phyloP scores from a whole-genome alignment of 92 coral and sea anemone species.

The Scolanthus callimorphus region DNA sequence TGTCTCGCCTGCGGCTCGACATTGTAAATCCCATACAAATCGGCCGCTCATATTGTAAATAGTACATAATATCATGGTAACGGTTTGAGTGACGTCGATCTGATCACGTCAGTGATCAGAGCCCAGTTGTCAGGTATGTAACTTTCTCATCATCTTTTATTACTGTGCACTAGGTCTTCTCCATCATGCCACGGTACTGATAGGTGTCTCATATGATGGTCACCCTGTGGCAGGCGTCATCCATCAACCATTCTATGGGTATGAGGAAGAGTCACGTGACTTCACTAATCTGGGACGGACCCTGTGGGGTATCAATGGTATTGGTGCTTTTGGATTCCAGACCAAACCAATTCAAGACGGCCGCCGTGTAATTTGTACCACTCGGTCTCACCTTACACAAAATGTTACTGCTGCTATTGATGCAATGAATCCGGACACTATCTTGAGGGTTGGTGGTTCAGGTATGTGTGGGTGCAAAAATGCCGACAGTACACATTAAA shows the following conservation, averaged over 20 bases:
- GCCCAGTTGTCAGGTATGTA: too few species aligned
- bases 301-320: constrained; percentile 84
- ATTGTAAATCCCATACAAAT: too few species aligned
- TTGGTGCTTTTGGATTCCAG: constrained; percentile 88
- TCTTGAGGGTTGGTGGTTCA: constrained; percentile 82
- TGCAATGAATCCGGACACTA: constrained; percentile 90
- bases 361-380: constrained; percentile 81
- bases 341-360: constrained; percentile 45
- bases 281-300: constrained; percentile 67
- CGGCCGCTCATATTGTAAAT: too few species aligned
- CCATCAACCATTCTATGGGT: constrained; percentile 94
- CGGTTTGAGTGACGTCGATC: too few species aligned
- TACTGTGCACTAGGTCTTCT: constrained; percentile 72
- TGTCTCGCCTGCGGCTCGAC: too few species aligned
- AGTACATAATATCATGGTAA: too few species aligned
- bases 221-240: constrained; percentile 90
- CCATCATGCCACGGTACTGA: constrained; percentile 87
- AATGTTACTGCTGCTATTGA: constrained; percentile 71
- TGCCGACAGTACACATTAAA: too few species aligned
- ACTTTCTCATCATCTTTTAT: too few species aligned
- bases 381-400: constrained; percentile 82
- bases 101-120: too few species aligned
- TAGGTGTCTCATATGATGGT: constrained; percentile 87
- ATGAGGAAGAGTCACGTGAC: constrained; percentile 26
- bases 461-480: too few species aligned